These are phyloP conservation scores for Phrynocephalus versicolor DNA, from an alignment of 2,113 vertebrate genomes.

Conservation along the genomic window DNA sequence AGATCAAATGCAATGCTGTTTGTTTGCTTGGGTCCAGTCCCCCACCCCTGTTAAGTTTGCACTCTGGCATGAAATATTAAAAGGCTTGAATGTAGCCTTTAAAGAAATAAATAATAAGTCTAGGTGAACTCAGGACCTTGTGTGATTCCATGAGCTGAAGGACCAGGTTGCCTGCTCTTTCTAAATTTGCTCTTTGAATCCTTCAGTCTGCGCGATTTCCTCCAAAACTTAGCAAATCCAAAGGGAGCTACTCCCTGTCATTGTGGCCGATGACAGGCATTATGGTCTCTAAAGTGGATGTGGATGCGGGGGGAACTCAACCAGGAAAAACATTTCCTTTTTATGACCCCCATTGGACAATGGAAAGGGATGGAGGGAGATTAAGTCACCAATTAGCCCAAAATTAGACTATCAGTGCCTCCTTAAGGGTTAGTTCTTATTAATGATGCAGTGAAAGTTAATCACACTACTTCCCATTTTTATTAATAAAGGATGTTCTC, in stretches of 20 bases:
- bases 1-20: no score
- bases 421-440: background rate
- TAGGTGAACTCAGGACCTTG: background rate
- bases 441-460: constrained; percentile 42
- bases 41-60: no score
- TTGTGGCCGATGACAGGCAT: background rate
- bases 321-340: background rate
- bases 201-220: background rate
- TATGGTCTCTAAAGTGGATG: background rate
- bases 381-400: background rate
- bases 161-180: background rate
- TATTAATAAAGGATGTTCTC: constrained; percentile 30
- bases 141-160: background rate
- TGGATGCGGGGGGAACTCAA: no score
- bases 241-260: background rate
- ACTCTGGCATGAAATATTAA: background rate
- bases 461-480: constrained; percentile 50
- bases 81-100: no score
- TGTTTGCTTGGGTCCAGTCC: no score
- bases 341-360: fast-evolving
- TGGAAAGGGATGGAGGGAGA: fast-evolving
- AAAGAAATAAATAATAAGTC: background rate
- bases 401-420: background rate
- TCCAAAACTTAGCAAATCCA: background rate
- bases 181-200: background rate